Evolutionary conservation across 2,113 vertebrate genomes (phyloP), one percentile per base, ranked within the genome.

Genomic region (Alligator sinensis): DNA sequence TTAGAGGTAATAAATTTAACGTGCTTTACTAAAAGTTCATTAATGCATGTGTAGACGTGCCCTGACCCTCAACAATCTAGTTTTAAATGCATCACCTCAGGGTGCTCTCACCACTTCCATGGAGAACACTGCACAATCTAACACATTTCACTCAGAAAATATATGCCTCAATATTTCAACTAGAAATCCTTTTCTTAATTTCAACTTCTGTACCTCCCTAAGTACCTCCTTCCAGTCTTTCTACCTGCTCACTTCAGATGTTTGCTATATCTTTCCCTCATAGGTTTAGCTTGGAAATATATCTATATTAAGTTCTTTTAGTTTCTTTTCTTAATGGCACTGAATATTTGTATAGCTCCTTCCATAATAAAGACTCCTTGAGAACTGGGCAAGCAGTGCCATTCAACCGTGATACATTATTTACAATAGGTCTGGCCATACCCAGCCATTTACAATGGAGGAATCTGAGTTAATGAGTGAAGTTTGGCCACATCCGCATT

Each of bases 201-300:
- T 94, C 87, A 84, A 84, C 83, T 93, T 79, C 87, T 72, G 27
- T 9, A 30, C 75, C 58, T 84, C 54, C 68, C 62, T 21, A 57
- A 84, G 87, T 87, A 80, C 66, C 82, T 93, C 89, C 91, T 93
- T 94, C 94, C 78, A 86, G 91, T 93, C 81, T 72, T 81, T 80
- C 12, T 60, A 12, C 14, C 59, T 55, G 84, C 83, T 91, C 86
- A 70, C 74, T 1, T 70, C 34, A 47, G 22, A 28, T n/a, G n/a
- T 62, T 64, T 7, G 77, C 16, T 68, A 72, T 1, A 1, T 63
- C 72, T 9, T 10, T 12, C 80, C 64, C 47, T 63, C 77, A 54
- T 27, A 4, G 18, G 30, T 34, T 66, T 81, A 24, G 78, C 0
- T 13, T 10, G 87, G 58, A 79, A 78, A 8, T 2, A 68, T n/a